These are phyloP conservation scores for Lepidurus couesii DNA, from an alignment of 1,140 invertebrate genomes.

Conservation along the genomic window DNA sequence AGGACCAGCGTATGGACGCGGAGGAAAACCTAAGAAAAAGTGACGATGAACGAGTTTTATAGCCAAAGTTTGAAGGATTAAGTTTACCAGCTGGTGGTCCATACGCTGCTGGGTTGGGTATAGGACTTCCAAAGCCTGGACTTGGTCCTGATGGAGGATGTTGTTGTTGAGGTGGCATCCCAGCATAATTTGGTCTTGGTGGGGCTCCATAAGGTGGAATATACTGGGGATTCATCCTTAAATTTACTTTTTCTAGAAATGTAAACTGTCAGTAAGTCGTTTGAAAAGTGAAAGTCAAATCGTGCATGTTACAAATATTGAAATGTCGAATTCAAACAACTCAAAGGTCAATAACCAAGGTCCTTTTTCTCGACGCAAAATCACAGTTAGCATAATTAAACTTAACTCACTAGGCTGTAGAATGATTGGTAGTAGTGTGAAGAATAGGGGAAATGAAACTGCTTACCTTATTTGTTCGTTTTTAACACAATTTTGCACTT, in stretches of 20 bases:
- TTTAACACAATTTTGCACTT: neutral
- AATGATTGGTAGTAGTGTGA: neutral
- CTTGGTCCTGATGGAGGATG: slow-evolving; percentile 20
- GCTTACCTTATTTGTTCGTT: neutral
- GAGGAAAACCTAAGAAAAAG: slow-evolving; percentile 31
- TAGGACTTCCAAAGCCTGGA: neutral
- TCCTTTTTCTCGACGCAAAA: neutral
- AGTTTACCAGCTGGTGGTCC: neutral
- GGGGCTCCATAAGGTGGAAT: slow-evolving; percentile 25
- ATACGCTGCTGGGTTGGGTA: neutral
- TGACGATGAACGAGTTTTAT: neutral
- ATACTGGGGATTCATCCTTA: slow-evolving; percentile 28
- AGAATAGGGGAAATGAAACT: neutral
- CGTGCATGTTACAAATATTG: no score
- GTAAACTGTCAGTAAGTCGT: neutral
- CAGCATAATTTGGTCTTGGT: slow-evolving; percentile 18
- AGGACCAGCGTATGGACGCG: slow-evolving; percentile 29
- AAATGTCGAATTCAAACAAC: neutral
- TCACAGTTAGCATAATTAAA: neutral
- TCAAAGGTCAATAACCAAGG: neutral
- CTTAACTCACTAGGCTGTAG: neutral
- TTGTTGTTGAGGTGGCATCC: slow-evolving; percentile 3
- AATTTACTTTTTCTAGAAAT: neutral
- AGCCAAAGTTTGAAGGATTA: neutral
- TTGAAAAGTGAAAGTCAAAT: no score